Percentiles rank a stretch among this genome's conserved stretches.
Evolutionary conservation across 2,888 invertebrate species (phyloP).

Genomic region (Zaprionus bogoriensis): DNA sequence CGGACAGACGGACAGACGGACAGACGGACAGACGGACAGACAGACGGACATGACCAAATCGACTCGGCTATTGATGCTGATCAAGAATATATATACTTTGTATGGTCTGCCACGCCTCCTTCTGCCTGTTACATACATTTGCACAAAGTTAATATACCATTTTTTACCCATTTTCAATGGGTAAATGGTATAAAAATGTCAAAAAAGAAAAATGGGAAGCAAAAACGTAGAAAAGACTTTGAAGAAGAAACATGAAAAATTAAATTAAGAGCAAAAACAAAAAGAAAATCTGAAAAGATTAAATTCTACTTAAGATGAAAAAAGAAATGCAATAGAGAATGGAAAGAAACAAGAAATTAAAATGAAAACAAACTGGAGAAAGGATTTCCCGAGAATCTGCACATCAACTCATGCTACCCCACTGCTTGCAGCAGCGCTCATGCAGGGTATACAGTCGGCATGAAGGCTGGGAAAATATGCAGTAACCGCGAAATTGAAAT

Average conservation of each 20-base stretch:
- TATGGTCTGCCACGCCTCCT: too few relatives aligned
- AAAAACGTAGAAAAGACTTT: neutral
- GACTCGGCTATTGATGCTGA: too few relatives aligned
- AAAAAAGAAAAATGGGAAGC: neutral
- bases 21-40: too few relatives aligned
- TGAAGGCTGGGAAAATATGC: constrained; percentile 73
- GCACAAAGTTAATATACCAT: too few relatives aligned
- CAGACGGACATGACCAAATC: too few relatives aligned
- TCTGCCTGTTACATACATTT: too few relatives aligned
- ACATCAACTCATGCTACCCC: neutral
- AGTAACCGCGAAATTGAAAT: constrained; percentile 77
- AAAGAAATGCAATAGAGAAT: neutral
- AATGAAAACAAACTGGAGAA: neutral
- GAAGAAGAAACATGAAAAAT: neutral
- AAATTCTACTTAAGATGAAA: too few relatives aligned
- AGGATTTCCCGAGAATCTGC: too few relatives aligned
- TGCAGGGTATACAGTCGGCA: constrained; percentile 28
- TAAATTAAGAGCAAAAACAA: neutral
- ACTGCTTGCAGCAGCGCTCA: neutral
- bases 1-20: too few relatives aligned
- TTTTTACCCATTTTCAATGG: too few relatives aligned
- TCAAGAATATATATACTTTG: too few relatives aligned
- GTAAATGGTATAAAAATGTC: too few relatives aligned
- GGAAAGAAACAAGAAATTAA: neutral
- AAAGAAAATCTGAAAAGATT: neutral